Base-by-base conservation (phyloP, 2,888 invertebrate genomes). In the Dolichopus griseipennis region DNA sequence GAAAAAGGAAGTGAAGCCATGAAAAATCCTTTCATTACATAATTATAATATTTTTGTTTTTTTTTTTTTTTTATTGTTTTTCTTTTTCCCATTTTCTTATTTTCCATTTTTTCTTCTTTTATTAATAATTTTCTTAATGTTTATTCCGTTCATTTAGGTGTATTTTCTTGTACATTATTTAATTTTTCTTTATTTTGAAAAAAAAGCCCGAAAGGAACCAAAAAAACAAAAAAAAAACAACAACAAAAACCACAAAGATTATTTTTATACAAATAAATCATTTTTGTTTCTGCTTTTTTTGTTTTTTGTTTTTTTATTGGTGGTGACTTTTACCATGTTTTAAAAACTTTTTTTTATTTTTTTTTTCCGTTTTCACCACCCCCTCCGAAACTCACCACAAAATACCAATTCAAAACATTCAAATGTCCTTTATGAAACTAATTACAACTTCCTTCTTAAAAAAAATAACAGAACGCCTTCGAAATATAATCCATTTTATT, bases 1-100 rank as follows among this genome's bases (percentile, higher is more conserved):
- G 2, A 41, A 15, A 41, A 41, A 41, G 15, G 41, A 41, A 41
- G 15, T 12, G 52, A 52, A 52, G 52, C 37, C 37, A 52, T 52
- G 52, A 18, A n/a, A 52, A 52, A 52, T 52, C 52, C n/a, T 52
- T 52, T 52, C 52, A 52, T 52, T 52, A 52, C 52, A 52, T 52
- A 52, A 52, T 52, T 52, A 52, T 52, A 52, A 52, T 27, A 41
- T 52, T 52, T 52, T 52, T 52, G 12, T 6, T 52, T 52, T 18
- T 15, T 52, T n/a, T 52, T n/a, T 52, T n/a, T 52, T n/a, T 52
- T 7, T 52, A 2, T 52, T 52, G n/a, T 6, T 15, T n/a, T 52
- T 2, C 15, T n/a, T 6, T 18, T 18, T n/a, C 6, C 15, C 18
- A 18, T 10, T 43, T 43, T 9, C 15, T 43, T 43, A 43, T 9